Conservation (phyloP, 2,888 invertebrate genomes). For the Cheilosia scutellata region DNA sequence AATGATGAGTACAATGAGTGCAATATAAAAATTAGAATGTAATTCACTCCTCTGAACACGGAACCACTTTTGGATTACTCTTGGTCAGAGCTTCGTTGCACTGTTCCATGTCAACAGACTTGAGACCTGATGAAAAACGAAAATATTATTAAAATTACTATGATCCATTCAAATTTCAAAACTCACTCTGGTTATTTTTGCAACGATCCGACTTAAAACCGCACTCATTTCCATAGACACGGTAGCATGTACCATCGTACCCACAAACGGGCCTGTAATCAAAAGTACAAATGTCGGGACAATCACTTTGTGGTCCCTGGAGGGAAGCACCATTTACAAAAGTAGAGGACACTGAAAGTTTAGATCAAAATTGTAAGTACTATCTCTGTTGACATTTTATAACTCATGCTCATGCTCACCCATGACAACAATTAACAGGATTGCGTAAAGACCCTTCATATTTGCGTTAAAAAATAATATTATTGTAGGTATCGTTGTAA, state of each 20-base stretch:
- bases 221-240: slow-evolving; percentile 27
- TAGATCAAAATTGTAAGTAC: not conserved
- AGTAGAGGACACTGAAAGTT: not conserved
- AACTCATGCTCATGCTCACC: slow-evolving; percentile 6
- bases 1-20: too few species aligned
- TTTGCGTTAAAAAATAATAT: too few species aligned
- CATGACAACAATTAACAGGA: slow-evolving; percentile 9
- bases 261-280: slow-evolving; percentile 48
- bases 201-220: slow-evolving; percentile 11
- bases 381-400: not conserved
- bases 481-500: not conserved
- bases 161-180: not conserved
- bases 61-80: slow-evolving; percentile 17
- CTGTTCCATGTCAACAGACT: slow-evolving; percentile 31
- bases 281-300: slow-evolving; percentile 46
- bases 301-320: slow-evolving; percentile 29
- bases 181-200: slow-evolving; percentile 24
- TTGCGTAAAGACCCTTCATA: slow-evolving; percentile 29
- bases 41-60: not conserved
- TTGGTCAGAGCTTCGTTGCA: slow-evolving; percentile 44
- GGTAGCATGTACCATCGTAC: slow-evolving; percentile 45
- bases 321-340: slow-evolving; percentile 21
- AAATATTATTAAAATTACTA: not conserved
- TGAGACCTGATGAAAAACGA: slow-evolving; percentile 27
- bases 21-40: not conserved